These are phyloP conservation scores for Volucella bombylans DNA, from an alignment of 2,888 invertebrate genomes.

Conservation along the genomic window DNA sequence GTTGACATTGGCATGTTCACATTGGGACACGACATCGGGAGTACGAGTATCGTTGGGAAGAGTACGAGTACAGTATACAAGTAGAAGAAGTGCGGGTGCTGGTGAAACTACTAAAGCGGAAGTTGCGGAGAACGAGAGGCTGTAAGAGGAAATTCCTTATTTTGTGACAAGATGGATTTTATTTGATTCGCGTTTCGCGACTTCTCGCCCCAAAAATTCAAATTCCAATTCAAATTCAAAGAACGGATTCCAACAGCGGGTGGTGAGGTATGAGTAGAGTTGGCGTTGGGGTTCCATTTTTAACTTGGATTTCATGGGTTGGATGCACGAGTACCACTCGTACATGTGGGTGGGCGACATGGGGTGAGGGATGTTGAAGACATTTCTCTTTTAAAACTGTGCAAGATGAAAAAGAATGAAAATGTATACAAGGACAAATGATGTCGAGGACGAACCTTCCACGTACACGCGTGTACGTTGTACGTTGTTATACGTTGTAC, in stretches of 20 bases:
- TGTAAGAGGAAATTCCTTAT: slow-evolving; percentile 71
- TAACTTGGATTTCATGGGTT: too few relatives aligned
- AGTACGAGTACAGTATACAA: not conserved
- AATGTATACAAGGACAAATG: slow-evolving; percentile 59
- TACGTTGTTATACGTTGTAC: slow-evolving; percentile 44
- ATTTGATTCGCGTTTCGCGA: slow-evolving; percentile 68
- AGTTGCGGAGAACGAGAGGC: slow-evolving; percentile 32
- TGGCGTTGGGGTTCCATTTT: slow-evolving; percentile 1
- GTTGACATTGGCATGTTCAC: slow-evolving; percentile 60
- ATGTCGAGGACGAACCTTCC: slow-evolving; percentile 56
- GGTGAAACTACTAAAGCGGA: slow-evolving; percentile 60
- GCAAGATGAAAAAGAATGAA: slow-evolving; percentile 36
- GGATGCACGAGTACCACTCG: not conserved
- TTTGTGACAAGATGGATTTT: slow-evolving; percentile 72
- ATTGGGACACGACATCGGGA: too few relatives aligned
- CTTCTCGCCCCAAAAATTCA: slow-evolving; percentile 40
- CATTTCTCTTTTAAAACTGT: slow-evolving; percentile 18
- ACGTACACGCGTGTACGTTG: slow-evolving; percentile 51
- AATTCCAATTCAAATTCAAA: slow-evolving; percentile 60
- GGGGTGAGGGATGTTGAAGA: not conserved
- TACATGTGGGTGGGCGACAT: not conserved
- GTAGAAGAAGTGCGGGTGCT: slow-evolving; percentile 42
- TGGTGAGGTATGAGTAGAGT: too few relatives aligned
- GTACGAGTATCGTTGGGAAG: slow-evolving; percentile 10
- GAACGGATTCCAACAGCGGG: not conserved